Evolutionary conservation across 2,797 vertebrate genomes (phyloP), one percentile per base, ranked within the genome.

Genomic region (Carapus acus): DNA sequence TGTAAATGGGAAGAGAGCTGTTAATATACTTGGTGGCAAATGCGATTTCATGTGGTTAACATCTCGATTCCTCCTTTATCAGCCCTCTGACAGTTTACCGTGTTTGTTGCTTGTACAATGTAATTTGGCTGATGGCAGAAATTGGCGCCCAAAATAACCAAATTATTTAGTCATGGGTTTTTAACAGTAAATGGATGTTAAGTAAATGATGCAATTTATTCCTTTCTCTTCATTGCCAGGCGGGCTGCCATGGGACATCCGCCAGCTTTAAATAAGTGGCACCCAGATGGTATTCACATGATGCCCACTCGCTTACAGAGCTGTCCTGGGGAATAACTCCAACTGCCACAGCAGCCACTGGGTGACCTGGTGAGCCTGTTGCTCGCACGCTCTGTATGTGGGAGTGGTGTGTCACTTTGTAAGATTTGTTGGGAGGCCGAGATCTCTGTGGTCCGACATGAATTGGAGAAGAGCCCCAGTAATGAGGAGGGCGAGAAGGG

Each of bases 131-230:
- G 87, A 89, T 85, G 79, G 86, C 86, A 83, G 83, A 89, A 90
- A 85, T 90, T 90, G 90, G 89, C 87, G 90, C 86, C 83, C 82
- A 85, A 83, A 92, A 89, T 89, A 91, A 88, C 88, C 89, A 90
- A 92, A 92, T 92, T 88, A 93, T 91, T 91, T 90, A 91, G 92
- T 93, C 91, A 91, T 91, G 90, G 89, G 85, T 92, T 93, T 93
- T 95, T 93, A 93, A 93, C 88, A 88, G 90, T 88, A 90, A 93
- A 92, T 91, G 90, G 87, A 92, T 93, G 92, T 94, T 93, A 93
- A 93, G 89, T 93, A 95, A 97, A 95, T 93, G 88, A 93, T 94
- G 92, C 92, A 92, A 89, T 94, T 94, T 93, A 95, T 94, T 95
- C 90, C 90, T 86, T 87, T 88, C 83, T 90, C 86, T 87, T 90